Evolutionary conservation across 2,888 invertebrate species (phyloP).

Genomic region (Idaea straminata): DNA sequence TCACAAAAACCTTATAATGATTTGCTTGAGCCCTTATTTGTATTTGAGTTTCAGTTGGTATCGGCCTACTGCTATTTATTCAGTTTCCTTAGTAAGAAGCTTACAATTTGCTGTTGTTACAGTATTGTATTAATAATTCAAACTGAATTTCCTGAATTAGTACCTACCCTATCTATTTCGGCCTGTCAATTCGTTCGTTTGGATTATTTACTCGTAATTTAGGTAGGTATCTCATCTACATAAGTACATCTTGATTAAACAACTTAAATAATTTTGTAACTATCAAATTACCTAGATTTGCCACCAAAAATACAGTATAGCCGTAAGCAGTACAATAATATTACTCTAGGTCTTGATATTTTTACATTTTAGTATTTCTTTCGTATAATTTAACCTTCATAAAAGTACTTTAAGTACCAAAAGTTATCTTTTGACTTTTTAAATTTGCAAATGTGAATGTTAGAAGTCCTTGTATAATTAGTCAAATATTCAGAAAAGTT

Average conservation of each 20-base stretch:
- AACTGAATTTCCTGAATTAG: slow-evolving; percentile 55
- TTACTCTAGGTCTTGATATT: no score
- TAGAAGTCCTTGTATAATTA: no score
- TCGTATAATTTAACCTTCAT: no score
- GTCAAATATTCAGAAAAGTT: no score
- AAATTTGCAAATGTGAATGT: no score
- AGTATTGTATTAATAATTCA: slow-evolving; percentile 74
- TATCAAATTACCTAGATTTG: no score
- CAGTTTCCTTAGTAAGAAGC: slow-evolving; percentile 70
- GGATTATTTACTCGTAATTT: slow-evolving; percentile 43
- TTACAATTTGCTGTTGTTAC: slow-evolving; percentile 68
- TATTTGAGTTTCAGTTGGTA: slow-evolving; percentile 47
- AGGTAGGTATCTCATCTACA: no score
- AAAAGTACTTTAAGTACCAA: no score
- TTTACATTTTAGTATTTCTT: no score
- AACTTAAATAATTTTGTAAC: neutral
- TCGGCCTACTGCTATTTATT: slow-evolving; percentile 61
- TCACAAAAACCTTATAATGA: slow-evolving; percentile 12
- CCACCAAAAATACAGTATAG: no score
- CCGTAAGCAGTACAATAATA: no score
- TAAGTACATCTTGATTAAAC: neutral
- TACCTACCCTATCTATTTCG: slow-evolving; percentile 57
- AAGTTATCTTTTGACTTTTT: no score
- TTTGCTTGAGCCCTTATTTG: slow-evolving; percentile 22
- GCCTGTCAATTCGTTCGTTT: slow-evolving; percentile 57